Base-by-base conservation (phyloP, 1,140 invertebrate genomes). In the Sarcophaga bullata region DNA sequence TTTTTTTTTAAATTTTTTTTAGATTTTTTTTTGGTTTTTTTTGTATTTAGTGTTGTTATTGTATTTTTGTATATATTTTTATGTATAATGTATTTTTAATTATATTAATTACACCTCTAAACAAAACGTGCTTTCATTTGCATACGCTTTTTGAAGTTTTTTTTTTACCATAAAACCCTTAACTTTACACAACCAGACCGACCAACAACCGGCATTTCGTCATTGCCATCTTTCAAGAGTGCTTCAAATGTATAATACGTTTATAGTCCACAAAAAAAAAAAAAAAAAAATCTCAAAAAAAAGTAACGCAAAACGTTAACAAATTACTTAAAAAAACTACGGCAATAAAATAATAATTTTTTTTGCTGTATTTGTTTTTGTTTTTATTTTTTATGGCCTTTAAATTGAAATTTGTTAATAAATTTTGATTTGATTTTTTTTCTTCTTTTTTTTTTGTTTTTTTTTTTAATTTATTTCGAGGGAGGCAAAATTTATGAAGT, bases 51-150 rank as follows among this genome's bases (percentile, higher is more conserved):
- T 73, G 19, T 62, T 62, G 25, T 37, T 37, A 4, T 62, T 62
- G 58, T 62, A 7, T 72, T 72, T 72, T 11, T 17, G n/a, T 72
- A 25, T 37, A 37, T 37, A 37, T 25, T 19, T 68, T 68, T 78
- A 25, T 52, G 75, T 78, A 78, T 78, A 78, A 78, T 78, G 75
- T 78, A 78, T 78, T 78, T 78, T 78, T 78, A 78, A 78, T 78
- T 78, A 78, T 78, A 78, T 78, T 78, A 78, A 78, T 78, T 78
- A 78, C 75, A 78, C 75, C 48, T 78, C 75, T 49, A 46, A 52
- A 19, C 48, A 78, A 78, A 78, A 78, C 75, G 75, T 78, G 75
- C 75, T 25, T 78, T 78, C 75, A 78, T 78, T 78, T 52, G 75
- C 75, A 78, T 78, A 78, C 17, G n/a, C 46, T 19, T n/a, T n/a